Evolutionary conservation across 37 sponge, comb jelly and placozoan genomes (phyloP).

Genomic region (Spongia lamella): DNA sequence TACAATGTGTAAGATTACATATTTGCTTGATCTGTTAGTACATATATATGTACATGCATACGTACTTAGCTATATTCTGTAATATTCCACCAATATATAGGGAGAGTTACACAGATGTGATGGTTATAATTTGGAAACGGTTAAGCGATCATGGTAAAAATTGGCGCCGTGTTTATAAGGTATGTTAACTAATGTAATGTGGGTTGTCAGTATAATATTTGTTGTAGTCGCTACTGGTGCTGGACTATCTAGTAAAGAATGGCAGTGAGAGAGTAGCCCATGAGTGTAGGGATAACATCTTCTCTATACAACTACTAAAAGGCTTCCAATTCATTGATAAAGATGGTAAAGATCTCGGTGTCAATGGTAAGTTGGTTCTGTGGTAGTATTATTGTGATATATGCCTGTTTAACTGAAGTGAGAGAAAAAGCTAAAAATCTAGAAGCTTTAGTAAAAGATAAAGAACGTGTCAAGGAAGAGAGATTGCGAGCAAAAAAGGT

Average conservation of each 20-base stretch:
- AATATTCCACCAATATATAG: too few relatives aligned
- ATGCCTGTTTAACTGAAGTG: too few relatives aligned
- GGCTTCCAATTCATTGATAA: slow-evolving; percentile 98
- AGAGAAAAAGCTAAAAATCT: too few relatives aligned
- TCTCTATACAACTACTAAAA: slow-evolving; percentile 95
- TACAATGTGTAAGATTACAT: slow-evolving; percentile 74
- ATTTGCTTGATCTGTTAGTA: not conserved
- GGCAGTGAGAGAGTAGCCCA: slow-evolving; percentile 89
- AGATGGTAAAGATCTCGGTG: slow-evolving; percentile 97
- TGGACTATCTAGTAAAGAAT: slow-evolving; percentile 95
- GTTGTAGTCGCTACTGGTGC: slow-evolving; percentile 75
- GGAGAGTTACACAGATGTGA: slow-evolving; percentile 81
- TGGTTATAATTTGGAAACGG: slow-evolving; percentile 97
- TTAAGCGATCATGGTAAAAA: slow-evolving; percentile 98
- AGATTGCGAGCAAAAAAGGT: too few relatives aligned
- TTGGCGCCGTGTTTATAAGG: slow-evolving; percentile 99
- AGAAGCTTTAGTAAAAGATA: too few relatives aligned
- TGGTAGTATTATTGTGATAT: too few relatives aligned
- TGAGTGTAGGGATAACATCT: slow-evolving; percentile 95
- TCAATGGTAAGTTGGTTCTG: slow-evolving; percentile 76
- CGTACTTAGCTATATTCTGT: too few relatives aligned
- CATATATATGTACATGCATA: too few relatives aligned
- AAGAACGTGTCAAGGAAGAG: too few relatives aligned
- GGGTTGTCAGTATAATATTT: not conserved
- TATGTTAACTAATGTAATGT: slow-evolving; percentile 10